A percentile compares a stretch with the other conserved stretches of the same genome.
Evolutionary conservation across 2,888 invertebrate species (phyloP).

Genomic region (Magallana nippona): DNA sequence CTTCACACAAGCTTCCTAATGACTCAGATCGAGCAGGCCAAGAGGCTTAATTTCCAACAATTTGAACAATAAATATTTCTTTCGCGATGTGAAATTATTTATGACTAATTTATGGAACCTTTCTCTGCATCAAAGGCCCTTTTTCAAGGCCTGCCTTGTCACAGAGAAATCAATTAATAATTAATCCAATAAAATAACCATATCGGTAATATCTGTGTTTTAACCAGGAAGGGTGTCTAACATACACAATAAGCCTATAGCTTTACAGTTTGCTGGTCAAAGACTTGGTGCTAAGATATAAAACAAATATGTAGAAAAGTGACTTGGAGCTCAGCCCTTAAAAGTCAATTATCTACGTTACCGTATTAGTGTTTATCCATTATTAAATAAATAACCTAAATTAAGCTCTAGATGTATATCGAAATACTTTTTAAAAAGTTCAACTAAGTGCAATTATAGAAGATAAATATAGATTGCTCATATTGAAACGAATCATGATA

Average conservation of each 20-base stretch:
- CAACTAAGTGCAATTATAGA: too few relatives aligned
- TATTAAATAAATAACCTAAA: too few relatives aligned
- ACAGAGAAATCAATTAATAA: not conserved
- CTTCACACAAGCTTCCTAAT: not conserved
- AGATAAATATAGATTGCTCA: too few relatives aligned
- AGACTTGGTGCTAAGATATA: not conserved
- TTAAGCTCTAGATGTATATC: too few relatives aligned
- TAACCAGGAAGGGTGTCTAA: constrained; percentile 2
- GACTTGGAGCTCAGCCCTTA: too few relatives aligned
- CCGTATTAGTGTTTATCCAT: too few relatives aligned
- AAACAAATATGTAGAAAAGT: too few relatives aligned
- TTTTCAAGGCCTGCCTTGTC: not conserved
- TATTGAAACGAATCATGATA: too few relatives aligned
- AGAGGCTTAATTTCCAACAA: not conserved
- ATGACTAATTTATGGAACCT: not conserved
- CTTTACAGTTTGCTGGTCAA: not conserved
- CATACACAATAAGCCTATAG: not conserved
- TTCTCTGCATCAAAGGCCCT: not conserved
- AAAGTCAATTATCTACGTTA: too few relatives aligned
- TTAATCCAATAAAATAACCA: constrained; percentile 1
- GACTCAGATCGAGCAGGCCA: constrained; percentile 1
- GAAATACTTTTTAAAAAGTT: too few relatives aligned
- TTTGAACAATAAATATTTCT: not conserved
- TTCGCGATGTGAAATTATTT: not conserved
- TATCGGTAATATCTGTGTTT: constrained; percentile 4